Conservation (phyloP, 2,797 vertebrate species). For the Melanotaenia parkinsoni region DNA sequence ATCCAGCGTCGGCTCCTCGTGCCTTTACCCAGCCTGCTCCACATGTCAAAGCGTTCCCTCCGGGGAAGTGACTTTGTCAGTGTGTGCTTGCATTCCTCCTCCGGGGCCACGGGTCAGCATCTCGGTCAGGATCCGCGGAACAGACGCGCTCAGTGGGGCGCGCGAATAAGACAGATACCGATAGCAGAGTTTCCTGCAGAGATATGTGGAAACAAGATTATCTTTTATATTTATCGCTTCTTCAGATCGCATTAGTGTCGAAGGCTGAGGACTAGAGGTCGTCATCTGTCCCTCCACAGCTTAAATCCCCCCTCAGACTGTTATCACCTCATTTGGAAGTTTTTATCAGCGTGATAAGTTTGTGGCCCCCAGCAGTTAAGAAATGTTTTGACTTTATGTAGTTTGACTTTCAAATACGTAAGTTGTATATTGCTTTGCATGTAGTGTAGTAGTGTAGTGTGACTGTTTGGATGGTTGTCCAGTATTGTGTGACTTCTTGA, state of each 20-base stretch:
- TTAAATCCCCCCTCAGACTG: slow-evolving; percentile 22
- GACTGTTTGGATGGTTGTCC: background rate
- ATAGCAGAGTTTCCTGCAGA: slow-evolving; percentile 31
- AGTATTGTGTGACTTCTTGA: background rate
- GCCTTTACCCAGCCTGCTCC: background rate
- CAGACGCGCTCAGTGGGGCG: slow-evolving; percentile 30
- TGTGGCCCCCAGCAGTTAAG: slow-evolving; percentile 1
- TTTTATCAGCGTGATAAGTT: slow-evolving; percentile 21
- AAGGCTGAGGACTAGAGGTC: slow-evolving; percentile 45
- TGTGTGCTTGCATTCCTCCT: slow-evolving; percentile 40
- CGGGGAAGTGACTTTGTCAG: slow-evolving; percentile 12
- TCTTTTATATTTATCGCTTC: slow-evolving; percentile 31
- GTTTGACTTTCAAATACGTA: background rate
- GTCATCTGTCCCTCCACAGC: slow-evolving; percentile 32
- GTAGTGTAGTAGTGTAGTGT: background rate
- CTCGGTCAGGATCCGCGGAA: slow-evolving; percentile 44
- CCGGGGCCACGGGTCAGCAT: slow-evolving; percentile 45
- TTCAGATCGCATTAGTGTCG: slow-evolving; percentile 33
- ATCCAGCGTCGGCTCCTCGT: slow-evolving; percentile 11
- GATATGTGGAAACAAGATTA: slow-evolving; percentile 46
- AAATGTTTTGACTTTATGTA: background rate
- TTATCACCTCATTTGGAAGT: slow-evolving; percentile 22
- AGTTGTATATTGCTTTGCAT: background rate
- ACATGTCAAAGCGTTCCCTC: slow-evolving; percentile 30
- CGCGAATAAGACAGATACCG: slow-evolving; percentile 14